Percentiles rank a stretch among this genome's conserved stretches.
These are phyloP conservation scores for Micromussa lordhowensis DNA, from an alignment of 92 coral and sea anemone genomes.

Conservation along the genomic window DNA sequence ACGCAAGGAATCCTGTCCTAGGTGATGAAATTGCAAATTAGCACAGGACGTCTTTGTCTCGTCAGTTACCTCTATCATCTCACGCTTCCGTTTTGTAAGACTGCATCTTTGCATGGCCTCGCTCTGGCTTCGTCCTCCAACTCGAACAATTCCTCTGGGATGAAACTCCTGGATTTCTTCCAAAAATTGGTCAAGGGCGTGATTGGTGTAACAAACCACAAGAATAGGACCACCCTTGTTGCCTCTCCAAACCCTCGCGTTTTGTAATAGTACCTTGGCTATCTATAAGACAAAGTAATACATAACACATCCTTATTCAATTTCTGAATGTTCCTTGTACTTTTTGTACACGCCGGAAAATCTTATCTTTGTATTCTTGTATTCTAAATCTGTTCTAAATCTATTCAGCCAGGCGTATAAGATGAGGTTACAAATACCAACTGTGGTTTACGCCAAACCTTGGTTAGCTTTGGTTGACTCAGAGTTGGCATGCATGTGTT, in stretches of 20 bases:
- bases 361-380: too few relatives aligned
- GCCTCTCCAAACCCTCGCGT: slow-evolving; percentile 7
- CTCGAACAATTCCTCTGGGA: slow-evolving; percentile 82
- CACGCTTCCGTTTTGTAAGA: slow-evolving; percentile 63
- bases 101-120: slow-evolving; percentile 79
- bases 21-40: not conserved
- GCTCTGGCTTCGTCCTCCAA: slow-evolving; percentile 94
- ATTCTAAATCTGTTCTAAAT: too few relatives aligned
- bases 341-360: too few relatives aligned
- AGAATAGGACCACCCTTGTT: slow-evolving; percentile 67
- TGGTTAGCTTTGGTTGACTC: not conserved
- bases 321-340: too few relatives aligned
- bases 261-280: slow-evolving; percentile 84
- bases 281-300: slow-evolving; percentile 53
- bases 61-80: slow-evolving; percentile 46
- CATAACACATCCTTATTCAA: too few relatives aligned
- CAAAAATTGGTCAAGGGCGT: slow-evolving; percentile 94
- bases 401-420: too few relatives aligned
- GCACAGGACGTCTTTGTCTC: not conserved
- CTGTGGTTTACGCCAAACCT: too few relatives aligned
- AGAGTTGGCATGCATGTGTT: not conserved
- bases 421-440: too few relatives aligned
- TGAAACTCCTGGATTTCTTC: slow-evolving; percentile 89
- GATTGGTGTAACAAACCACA: slow-evolving; percentile 96
- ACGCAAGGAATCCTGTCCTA: not conserved